Percentiles rank a stretch among this genome's conserved stretches.
Evolutionary conservation across 2,888 invertebrate species (phyloP).

Genomic region (Philereme vetulata): DNA sequence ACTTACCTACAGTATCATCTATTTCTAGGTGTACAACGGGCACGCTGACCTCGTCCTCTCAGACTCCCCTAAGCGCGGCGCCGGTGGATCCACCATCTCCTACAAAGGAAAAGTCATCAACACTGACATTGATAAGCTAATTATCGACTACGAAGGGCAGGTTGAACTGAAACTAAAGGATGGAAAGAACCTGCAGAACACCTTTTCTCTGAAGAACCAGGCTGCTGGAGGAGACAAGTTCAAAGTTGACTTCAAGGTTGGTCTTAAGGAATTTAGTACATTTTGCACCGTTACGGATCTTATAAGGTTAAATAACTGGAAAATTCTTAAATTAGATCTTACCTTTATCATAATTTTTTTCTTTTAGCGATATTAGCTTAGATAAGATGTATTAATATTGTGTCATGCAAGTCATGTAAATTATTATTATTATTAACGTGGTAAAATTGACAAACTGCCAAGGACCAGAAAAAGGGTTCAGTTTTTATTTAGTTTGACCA

Average conservation of each 20-base stretch:
- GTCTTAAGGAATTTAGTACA: background rate
- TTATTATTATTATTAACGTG: too few species aligned
- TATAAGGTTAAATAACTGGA: too few species aligned
- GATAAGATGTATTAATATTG: background rate
- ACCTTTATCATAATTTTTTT: too few species aligned
- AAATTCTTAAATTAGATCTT: too few species aligned
- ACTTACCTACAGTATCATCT: background rate
- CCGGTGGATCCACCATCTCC: constrained; percentile 58
- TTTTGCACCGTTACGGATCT: too few species aligned
- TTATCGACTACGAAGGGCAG: constrained; percentile 64
- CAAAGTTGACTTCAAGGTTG: constrained; percentile 67
- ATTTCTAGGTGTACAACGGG: constrained; percentile 59
- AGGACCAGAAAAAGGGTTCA: too few species aligned
- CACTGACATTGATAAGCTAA: constrained; percentile 57
- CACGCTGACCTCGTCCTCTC: constrained; percentile 56
- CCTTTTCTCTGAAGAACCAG: constrained; percentile 57
- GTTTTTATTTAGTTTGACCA: too few species aligned
- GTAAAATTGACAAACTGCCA: too few species aligned
- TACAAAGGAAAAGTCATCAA: constrained; percentile 64
- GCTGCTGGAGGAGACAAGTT: constrained; percentile 59
- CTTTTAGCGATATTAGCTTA: too few species aligned
- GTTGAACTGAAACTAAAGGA: constrained; percentile 62
- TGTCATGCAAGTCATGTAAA: background rate
- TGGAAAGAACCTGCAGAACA: constrained; percentile 63
- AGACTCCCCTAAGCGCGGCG: constrained; percentile 68